Percentiles rank a stretch among this genome's conserved stretches.
Conservation (phyloP, 1,140 invertebrate genomes). For the Alviniconcha marisindica region DNA sequence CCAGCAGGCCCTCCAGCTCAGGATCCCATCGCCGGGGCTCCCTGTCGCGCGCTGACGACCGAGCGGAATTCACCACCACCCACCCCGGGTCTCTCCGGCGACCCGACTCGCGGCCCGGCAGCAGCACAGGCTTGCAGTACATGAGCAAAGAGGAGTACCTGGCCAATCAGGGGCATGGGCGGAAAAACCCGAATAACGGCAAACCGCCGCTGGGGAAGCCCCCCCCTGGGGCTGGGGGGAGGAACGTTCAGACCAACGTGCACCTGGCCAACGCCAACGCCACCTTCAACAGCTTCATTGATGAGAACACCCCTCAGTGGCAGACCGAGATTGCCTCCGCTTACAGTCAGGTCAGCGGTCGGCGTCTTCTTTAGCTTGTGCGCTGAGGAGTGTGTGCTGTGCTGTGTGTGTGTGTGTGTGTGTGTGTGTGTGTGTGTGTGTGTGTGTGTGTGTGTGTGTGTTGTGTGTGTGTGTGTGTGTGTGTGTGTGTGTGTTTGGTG, state of each 20-base stretch:
- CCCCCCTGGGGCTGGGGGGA: conserved; percentile 42
- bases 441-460: no score
- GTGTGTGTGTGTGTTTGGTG: no score
- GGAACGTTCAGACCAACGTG: conserved; percentile 50
- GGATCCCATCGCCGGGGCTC: conserved; percentile 6
- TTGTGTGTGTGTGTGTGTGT: no score
- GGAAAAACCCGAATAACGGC: neutral
- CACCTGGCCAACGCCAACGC: conserved; percentile 66
- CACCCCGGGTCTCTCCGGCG: neutral
- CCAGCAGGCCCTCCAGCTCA: neutral
- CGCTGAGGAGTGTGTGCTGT: neutral
- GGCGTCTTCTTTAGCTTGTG: neutral
- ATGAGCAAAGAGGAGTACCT: conserved; percentile 37
- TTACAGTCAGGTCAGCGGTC: conserved; percentile 59
- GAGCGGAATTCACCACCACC: neutral
- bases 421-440: no score
- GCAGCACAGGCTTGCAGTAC: neutral
- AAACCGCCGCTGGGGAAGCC: conserved; percentile 29
- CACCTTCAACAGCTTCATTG: conserved; percentile 70
- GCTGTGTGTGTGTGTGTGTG: no score
- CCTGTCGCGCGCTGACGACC: neutral
- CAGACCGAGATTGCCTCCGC: conserved; percentile 62
- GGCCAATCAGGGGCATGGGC: neutral
- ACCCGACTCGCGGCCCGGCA: conserved; percentile 32
- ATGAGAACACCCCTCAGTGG: conserved; percentile 57